Base-by-base conservation (phyloP, 1,140 invertebrate species). In the Drosophila equinoxialis region DNA sequence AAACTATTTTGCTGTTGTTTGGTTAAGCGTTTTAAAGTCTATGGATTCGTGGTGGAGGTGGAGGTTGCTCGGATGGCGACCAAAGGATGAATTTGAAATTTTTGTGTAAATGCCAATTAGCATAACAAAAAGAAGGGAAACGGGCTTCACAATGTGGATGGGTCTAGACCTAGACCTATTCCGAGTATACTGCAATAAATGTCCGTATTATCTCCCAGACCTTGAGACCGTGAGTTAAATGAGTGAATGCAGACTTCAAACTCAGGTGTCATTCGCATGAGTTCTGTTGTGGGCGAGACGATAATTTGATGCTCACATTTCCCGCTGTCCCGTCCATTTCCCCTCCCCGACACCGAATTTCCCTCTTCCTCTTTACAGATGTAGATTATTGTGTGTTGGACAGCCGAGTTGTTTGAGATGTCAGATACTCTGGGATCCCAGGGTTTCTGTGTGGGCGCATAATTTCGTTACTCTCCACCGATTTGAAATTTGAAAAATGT, bases 11-110 rank as follows among this genome's bases (percentile, higher is more conserved):
- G 74, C 69, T 68, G 77, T 77, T 84, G 81, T 85, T 84, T 74
- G 79, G 83, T 80, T 87, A 87, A 87, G 83, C 83, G 83, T 87
- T 87, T 89, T 87, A 86, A 87, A 74, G 82, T 73, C 82, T 68
- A 58, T 81, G 64, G 64, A 71, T 76, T 65, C 68, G 45, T 61
- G 71, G 65, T 73, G 45, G 42, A 39, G 33, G 6, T 69, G 45
- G 55, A 63, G 33, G 26, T 30, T 48, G 63, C 61, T 14, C 58
- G 61, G 45, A 70, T 72, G 66, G 41, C 41, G 63, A 60, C 23
- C 64, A 61, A 30, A 65, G 66, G 65, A 45, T 55, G 73, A 39
- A 17, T 20, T 61, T 30, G 70, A 70, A 76, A 51, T 51, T 20
- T 76, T 74, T 76, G 41, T 73, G 71, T 77, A 86, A 86, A 86